These are phyloP conservation scores for Paralichthys olivaceus DNA, from an alignment of 2,113 vertebrate species.

Conservation along the genomic window DNA sequence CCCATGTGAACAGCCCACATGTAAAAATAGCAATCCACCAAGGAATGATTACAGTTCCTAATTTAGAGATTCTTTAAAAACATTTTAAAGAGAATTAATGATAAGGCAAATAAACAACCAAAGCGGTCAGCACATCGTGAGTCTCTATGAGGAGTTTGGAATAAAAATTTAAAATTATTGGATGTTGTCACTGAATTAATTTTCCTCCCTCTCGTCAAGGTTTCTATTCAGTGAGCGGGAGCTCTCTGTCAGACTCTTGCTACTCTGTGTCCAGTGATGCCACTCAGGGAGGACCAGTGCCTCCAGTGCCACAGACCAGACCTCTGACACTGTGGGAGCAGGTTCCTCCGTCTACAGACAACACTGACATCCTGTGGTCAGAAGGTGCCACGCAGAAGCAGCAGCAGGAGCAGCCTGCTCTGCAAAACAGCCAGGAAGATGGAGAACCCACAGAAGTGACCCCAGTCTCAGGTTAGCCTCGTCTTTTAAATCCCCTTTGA, in stretches of 20 bases:
- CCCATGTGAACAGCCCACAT: not conserved
- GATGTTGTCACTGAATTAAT: not conserved
- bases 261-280: conserved; percentile 86
- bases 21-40: not conserved
- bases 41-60: not conserved
- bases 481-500: too few species aligned
- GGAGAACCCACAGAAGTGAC: conserved; percentile 58
- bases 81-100: not conserved
- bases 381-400: conserved; percentile 69
- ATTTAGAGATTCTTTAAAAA: not conserved
- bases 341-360: conserved; percentile 74
- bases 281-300: conserved; percentile 60
- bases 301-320: conserved; percentile 45
- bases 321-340: conserved; percentile 73
- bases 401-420: conserved; percentile 43
- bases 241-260: conserved; percentile 86
- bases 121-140: not conserved
- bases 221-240: conserved; percentile 87
- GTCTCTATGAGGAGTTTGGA: not conserved
- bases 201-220: conserved; percentile 65
- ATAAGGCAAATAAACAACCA: not conserved
- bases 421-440: conserved; percentile 42
- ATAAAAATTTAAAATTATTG: not conserved
- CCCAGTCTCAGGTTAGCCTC: conserved; percentile 75
- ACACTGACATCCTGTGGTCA: conserved; percentile 78